Percentiles rank a stretch among this genome's conserved stretches.
Evolutionary conservation across 2,888 invertebrate genomes (phyloP).

Genomic region (Agrochola macilenta): DNA sequence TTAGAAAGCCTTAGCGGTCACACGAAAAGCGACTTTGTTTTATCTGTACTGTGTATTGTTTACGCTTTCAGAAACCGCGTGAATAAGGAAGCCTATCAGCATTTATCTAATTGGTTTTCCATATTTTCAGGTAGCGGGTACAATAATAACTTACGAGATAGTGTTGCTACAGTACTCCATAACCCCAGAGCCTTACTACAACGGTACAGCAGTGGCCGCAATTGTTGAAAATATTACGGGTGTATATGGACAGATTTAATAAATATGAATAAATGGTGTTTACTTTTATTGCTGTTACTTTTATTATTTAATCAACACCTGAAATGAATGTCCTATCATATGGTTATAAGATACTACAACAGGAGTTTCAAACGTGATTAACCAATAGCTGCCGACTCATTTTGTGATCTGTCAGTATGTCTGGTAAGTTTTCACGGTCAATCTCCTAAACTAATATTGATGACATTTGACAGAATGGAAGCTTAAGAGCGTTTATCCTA

Average conservation of each 20-base stretch:
- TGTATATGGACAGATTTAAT: neutral
- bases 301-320: neutral
- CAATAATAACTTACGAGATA: slow-evolving; percentile 74
- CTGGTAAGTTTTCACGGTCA: neutral
- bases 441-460: neutral
- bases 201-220: neutral
- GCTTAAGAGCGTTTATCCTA: no score
- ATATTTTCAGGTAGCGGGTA: slow-evolving; percentile 72
- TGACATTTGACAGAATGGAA: neutral
- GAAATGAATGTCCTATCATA: neutral
- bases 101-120: neutral
- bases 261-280: neutral
- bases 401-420: neutral
- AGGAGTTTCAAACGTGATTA: no score
- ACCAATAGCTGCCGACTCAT: neutral
- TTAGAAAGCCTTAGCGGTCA: no score
- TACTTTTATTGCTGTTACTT: neutral
- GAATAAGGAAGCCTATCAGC: no score
- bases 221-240: slow-evolving; percentile 31
- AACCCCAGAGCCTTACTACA: slow-evolving; percentile 26
- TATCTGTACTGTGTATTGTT: no score
- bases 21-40: no score
- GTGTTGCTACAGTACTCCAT: slow-evolving; percentile 72
- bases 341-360: no score
- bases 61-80: no score